Conservation (phyloP, 2,888 invertebrate species). For the Amphipoea oculea region DNA sequence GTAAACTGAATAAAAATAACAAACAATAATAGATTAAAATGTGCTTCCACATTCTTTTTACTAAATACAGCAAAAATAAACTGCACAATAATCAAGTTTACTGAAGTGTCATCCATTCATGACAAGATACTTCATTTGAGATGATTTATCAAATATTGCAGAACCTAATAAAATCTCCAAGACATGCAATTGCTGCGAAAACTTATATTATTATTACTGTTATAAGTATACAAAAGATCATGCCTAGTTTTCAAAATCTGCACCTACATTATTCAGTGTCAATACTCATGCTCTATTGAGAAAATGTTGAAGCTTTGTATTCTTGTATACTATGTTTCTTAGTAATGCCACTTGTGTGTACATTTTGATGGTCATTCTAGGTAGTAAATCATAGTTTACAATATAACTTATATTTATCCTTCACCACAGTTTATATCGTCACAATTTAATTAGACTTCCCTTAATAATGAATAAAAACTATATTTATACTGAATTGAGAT, state of each 20-base stretch:
- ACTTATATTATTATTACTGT: neutral
- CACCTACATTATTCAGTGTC: neutral
- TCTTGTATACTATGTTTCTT: too few relatives aligned
- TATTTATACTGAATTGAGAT: neutral
- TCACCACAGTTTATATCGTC: neutral
- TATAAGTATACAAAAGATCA: neutral
- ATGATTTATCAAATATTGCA: neutral
- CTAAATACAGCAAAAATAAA: neutral
- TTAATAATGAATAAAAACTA: neutral
- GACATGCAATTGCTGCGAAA: neutral
- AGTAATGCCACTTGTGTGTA: neutral
- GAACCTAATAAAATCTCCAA: neutral
- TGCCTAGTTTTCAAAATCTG: neutral
- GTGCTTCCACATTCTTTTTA: neutral
- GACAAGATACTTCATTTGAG: neutral
- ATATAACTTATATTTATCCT: neutral
- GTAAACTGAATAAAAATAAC: neutral
- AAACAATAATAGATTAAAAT: constrained; percentile 6
- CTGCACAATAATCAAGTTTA: neutral
- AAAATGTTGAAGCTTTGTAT: neutral
- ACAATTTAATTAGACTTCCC: neutral
- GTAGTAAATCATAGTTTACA: neutral
- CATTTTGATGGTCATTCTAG: neutral
- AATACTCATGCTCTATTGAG: neutral
- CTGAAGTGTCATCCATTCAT: neutral